Base-by-base conservation (phyloP, 2,113 vertebrate genomes). In the Acrocephalus kingi region DNA sequence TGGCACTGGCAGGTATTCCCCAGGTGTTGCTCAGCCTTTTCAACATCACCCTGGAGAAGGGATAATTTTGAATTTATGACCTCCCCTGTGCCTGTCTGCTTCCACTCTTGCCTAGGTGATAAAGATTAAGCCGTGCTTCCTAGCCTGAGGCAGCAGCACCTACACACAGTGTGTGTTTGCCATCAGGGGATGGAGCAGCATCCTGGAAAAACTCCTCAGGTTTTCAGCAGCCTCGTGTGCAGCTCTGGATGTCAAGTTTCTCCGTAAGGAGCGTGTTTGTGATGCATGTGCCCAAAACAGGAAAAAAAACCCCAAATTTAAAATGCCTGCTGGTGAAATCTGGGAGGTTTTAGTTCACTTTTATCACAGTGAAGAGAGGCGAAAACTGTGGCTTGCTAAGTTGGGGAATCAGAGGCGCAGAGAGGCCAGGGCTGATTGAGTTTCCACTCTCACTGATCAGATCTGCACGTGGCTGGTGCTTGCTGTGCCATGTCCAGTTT, bases 301-400 rank as follows among this genome's bases (percentile, higher is more conserved):
- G 11, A 6, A 3, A 4, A 3, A 4, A 23, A 24, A 41, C 5
- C 7, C 17, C 30, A 51, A 10, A 39, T 7, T 27, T 48, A 3
- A 52, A 85, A 73, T 23, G 5, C 10, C 18, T 89, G 1, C 27
- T 58, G n/a, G 8, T 77, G 27, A 15, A 59, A 61, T 11, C 15
- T 54, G 25, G 17, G 13, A 22, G 35, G 4, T 77, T 67, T 85
- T 19, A 61, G 52, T 48, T 17, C 11, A 4, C 13, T 72, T 52
- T 27, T 48, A 30, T 10, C 2, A 0, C 17, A 62, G 35, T 46
- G 68, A 21, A 63, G n/a, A 35, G n/a, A 76, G 11, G 28, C 41
- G 61, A 22, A 23, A 59, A 23, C 24, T 1, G 2, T 27, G 33
- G 37, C 16, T 67, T 8, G 8, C 7, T 81, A 0, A 21, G 54